Base-by-base conservation (phyloP, 2,888 invertebrate species). In the Spatulosminthurus flaviceps region DNA sequence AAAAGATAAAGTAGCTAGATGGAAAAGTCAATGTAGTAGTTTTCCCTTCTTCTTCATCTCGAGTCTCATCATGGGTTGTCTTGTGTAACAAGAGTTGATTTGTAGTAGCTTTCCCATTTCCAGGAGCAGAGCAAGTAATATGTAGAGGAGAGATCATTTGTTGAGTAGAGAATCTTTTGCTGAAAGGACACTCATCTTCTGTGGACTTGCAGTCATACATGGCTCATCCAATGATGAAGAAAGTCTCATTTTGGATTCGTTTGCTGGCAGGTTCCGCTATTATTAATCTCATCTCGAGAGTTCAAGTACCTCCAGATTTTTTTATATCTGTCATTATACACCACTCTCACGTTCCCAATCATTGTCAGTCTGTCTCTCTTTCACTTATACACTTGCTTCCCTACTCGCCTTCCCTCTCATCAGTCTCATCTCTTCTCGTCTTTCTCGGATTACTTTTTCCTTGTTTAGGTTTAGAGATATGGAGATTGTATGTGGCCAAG, bases 1-100 rank as follows among this genome's bases (percentile, higher is more conserved):
- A 74, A 73, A 74, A 34, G 74, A 74, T 74, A 74, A 29, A 74
- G 41, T 42, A 72, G 43, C 51, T 41, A 70, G 41, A 70, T 70
- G 70, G 41, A 29, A 70, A 70, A 70, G 70, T 70, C 70, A 22
- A 70, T 22, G 29, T 41, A 70, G 29, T 41, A 70, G 34, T 71
- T 71, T 71, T 71, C 71, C 24, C 71, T 71, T 42, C 43, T 71
- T 42, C 43, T 42, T 71, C 71, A 34, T 69, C 69, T 64, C 7
- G 9, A 64, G 21, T 69, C 28, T 69, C 34, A 69, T 29, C 69
- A n/a, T n/a, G n/a, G 28, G 29, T 21, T 69, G 29, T 34, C 69
- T 29, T 24, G 64, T n/a, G n/a, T 26, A 64, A 64, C 24, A 64
- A 64, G 9, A 64, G 64, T 64, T 64, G 64, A 64, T 64, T 64